These are phyloP conservation scores for Erebia ligea DNA, from an alignment of 2,888 invertebrate species.

Conservation along the genomic window DNA sequence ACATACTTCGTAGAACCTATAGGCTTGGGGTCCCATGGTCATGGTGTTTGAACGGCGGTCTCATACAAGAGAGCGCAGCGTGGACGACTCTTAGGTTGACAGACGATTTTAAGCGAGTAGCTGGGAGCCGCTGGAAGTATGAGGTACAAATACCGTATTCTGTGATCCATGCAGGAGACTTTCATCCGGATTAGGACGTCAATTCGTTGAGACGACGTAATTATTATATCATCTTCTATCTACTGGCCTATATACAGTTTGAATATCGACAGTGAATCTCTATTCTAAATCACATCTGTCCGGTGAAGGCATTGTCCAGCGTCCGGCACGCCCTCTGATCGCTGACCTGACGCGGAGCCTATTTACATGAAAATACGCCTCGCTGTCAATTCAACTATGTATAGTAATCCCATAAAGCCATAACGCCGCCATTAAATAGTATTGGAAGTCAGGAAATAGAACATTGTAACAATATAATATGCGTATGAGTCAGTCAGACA, in stretches of 20 bases:
- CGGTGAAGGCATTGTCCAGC: not conserved
- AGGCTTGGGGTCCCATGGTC: too few species aligned
- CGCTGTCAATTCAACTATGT: not conserved
- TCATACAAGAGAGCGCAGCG: too few species aligned
- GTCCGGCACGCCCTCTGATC: not conserved
- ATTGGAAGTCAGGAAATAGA: not conserved
- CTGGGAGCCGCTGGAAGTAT: too few species aligned
- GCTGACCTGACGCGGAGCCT: not conserved
- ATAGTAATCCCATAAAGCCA: not conserved
- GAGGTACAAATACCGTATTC: too few species aligned
- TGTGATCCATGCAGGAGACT: too few species aligned
- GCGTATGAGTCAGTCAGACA: too few species aligned
- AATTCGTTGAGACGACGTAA: not conserved
- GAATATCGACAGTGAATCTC: not conserved
- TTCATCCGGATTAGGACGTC: too few species aligned
- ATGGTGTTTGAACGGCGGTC: too few species aligned
- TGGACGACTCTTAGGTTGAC: too few species aligned
- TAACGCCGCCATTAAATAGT: not conserved
- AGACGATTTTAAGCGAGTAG: too few species aligned
- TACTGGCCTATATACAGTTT: not conserved
- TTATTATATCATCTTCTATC: not conserved
- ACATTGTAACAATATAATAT: not conserved
- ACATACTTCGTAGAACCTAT: too few species aligned
- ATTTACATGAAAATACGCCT: constrained; percentile 9
- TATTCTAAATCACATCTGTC: not conserved